phyloP scores from a whole-genome alignment of 2,113 vertebrate species.

The Heteronetta atricapilla region DNA sequence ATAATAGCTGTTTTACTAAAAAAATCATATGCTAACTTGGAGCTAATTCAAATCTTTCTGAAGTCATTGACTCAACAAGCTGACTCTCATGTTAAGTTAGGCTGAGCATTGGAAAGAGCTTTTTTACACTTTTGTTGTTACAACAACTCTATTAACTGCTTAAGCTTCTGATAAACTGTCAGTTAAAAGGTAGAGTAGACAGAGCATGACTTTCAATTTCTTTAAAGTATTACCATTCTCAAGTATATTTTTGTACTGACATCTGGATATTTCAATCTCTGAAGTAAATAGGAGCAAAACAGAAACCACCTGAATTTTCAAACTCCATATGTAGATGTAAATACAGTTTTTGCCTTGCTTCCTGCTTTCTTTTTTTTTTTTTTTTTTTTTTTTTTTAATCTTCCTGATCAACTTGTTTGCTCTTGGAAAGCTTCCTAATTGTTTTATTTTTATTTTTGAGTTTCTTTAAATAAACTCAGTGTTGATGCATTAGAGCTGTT shows the following conservation, averaged over 20 bases:
- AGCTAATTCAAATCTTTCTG: not conserved
- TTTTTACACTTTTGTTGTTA: no score
- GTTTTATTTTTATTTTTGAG: conserved; percentile 14
- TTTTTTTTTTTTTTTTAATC: no score
- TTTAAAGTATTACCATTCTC: not conserved
- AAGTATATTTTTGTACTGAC: conserved; percentile 20
- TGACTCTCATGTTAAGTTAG: not conserved
- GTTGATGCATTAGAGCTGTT: not conserved
- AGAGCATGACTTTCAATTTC: not conserved
- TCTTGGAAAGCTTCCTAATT: conserved; percentile 19
- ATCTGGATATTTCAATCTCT: conserved; percentile 59
- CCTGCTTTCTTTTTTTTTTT: conserved; percentile 16
- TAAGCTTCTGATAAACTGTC: not conserved
- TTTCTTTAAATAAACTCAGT: conserved; percentile 13
- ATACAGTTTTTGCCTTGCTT: conserved; percentile 34
- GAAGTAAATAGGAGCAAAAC: conserved; percentile 28
- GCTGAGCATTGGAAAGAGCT: not conserved
- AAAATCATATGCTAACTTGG: not conserved
- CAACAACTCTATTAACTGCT: not conserved
- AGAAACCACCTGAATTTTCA: conserved; percentile 58
- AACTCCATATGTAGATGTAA: conserved; percentile 37
- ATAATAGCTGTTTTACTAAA: not conserved
- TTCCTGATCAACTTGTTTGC: not conserved
- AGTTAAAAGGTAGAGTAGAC: not conserved
- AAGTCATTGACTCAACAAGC: not conserved